A percentile compares a stretch with the other conserved stretches of the same genome.
These are phyloP conservation scores for Clostera curtula DNA, from an alignment of 2,888 invertebrate species.

Conservation along the genomic window DNA sequence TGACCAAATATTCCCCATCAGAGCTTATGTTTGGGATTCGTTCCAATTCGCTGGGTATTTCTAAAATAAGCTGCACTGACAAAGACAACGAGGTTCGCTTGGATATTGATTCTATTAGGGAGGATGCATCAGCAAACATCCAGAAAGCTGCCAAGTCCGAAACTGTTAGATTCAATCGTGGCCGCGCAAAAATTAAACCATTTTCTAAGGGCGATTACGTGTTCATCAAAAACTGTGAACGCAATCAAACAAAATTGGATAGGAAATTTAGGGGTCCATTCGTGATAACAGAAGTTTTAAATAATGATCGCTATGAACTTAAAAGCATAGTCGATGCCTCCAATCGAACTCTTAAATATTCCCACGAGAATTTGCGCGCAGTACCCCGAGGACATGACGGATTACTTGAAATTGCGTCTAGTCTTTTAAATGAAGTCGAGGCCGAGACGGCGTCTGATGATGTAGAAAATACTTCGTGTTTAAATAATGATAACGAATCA, in stretches of 20 bases:
- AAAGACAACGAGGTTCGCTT: constrained; percentile 1
- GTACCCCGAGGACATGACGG: constrained; percentile 10
- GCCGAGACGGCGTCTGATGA: constrained; percentile 11
- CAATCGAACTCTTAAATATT: constrained; percentile 11
- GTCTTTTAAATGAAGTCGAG: constrained; percentile 5
- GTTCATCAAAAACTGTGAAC: constrained; percentile 12
- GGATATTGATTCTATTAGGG: constrained; percentile 5
- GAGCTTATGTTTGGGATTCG: constrained; percentile 20
- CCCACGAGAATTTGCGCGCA: constrained; percentile 11
- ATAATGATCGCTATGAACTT: constrained; percentile 13
- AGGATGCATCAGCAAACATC: constrained; percentile 7
- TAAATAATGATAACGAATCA: too few relatives aligned
- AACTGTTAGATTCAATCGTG: constrained; percentile 8
- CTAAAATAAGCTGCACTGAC: background rate
- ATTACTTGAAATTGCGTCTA: constrained; percentile 6
- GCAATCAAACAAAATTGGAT: constrained; percentile 17
- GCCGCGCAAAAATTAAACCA: constrained; percentile 8
- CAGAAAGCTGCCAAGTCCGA: constrained; percentile 6
- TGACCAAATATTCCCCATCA: constrained; percentile 14
- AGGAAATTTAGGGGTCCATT: constrained; percentile 14
- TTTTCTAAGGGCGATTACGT: constrained; percentile 14
- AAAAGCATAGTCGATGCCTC: constrained; percentile 8
- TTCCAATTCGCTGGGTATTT: constrained; percentile 8
- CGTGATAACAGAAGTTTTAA: constrained; percentile 7
- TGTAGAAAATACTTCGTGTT: too few relatives aligned